phyloP scores from a whole-genome alignment of 2,888 invertebrate species.

The Thereva unica region DNA sequence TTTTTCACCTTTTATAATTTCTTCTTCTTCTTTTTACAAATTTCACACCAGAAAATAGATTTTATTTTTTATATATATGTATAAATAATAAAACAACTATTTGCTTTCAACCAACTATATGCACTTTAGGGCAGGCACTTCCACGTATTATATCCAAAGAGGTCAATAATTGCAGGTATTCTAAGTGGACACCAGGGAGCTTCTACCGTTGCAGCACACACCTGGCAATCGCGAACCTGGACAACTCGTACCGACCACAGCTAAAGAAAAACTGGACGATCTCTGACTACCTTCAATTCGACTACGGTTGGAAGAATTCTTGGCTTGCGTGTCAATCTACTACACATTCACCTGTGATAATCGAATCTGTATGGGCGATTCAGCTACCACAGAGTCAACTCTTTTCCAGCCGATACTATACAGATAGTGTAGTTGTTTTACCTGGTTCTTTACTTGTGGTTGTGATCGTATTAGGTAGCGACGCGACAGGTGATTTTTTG shows the following conservation, averaged over 20 bases:
- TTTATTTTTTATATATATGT: background rate
- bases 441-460: too few species aligned
- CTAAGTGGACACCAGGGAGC: background rate
- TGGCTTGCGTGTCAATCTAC: slow-evolving; percentile 31
- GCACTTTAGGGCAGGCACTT: slow-evolving; percentile 12
- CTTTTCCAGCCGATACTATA: too few species aligned
- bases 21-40: background rate
- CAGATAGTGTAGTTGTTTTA: too few species aligned
- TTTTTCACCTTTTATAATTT: slow-evolving; percentile 1
- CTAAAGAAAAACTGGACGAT: slow-evolving; percentile 34
- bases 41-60: slow-evolving; percentile 2
- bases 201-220: slow-evolving; percentile 25
- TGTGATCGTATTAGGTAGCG: too few species aligned
- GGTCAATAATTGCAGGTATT: slow-evolving; percentile 25
- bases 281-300: background rate
- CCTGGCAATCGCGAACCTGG: slow-evolving; percentile 7
- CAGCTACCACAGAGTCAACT: background rate
- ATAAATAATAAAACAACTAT: too few species aligned
- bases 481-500: too few species aligned
- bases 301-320: slow-evolving; percentile 24
- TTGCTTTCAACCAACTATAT: background rate
- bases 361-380: slow-evolving; percentile 1
- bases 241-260: slow-evolving; percentile 21
- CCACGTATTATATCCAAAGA: slow-evolving; percentile 21
- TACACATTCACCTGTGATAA: slow-evolving; percentile 25